These are phyloP conservation scores for Columbina picui DNA, from an alignment of 2,113 vertebrate species.

Conservation along the genomic window DNA sequence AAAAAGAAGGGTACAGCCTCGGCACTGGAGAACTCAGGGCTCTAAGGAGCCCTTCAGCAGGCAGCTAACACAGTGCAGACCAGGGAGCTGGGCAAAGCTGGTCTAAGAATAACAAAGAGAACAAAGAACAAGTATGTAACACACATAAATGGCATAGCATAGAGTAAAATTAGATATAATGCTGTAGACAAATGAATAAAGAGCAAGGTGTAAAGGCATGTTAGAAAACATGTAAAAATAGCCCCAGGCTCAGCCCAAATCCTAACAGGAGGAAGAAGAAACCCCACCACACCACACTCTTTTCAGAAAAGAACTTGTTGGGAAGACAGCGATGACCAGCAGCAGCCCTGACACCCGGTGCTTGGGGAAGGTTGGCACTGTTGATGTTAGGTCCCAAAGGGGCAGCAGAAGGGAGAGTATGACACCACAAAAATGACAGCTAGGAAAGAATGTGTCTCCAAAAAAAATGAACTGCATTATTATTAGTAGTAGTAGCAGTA, in stretches of 20 bases:
- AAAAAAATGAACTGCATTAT: not conserved
- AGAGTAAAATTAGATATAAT: not conserved
- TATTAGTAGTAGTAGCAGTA: not conserved
- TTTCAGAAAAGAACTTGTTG: not conserved
- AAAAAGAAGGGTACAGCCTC: not conserved
- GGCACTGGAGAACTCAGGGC: not conserved
- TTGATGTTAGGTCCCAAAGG: accelerated
- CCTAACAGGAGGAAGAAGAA: not conserved
- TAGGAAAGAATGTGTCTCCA: not conserved
- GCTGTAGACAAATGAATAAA: not conserved
- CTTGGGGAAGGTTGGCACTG: not conserved
- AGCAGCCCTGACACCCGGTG: accelerated
- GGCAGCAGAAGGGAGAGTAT: not conserved
- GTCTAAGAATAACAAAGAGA: not conserved
- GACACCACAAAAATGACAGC: not conserved
- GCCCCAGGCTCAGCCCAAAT: not conserved
- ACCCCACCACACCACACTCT: not conserved
- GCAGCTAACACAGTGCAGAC: not conserved
- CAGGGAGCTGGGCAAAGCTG: not conserved
- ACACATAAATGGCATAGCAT: not conserved
- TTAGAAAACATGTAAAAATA: not conserved
- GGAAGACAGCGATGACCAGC: accelerated
- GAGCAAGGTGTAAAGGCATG: not conserved
- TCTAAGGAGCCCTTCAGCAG: not conserved
- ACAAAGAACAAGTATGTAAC: not conserved